Base-by-base conservation (phyloP, 2,888 invertebrate species). In the Eupithecia vulgata region DNA sequence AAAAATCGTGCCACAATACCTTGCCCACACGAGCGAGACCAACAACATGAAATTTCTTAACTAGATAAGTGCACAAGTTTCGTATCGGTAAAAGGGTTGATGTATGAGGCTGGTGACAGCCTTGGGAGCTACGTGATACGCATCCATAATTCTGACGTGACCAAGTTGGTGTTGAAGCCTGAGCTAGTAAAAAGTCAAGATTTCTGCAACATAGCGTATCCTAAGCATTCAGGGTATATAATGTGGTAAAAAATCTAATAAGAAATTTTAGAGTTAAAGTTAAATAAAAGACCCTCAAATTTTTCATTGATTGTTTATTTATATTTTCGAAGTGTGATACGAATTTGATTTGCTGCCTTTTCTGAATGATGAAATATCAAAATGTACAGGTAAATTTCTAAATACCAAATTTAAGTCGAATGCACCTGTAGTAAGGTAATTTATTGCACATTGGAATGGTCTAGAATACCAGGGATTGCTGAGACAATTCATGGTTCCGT, bases 21-120 rank as follows among this genome's bases (percentile, higher is more conserved):
- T 37, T 64, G 37, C 35, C 62, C 62, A n/a, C 7, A 64, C 35
- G 62, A 61, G 57, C 57, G 57, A 52, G 45, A 37, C 69, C 64
- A 42, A 57, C 73, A 62, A 70, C 68, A 73, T 70, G 62, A 66
- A 70, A 57, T 71, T 69, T 67, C 73, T 73, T 81, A 82, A 82
- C 83, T 79, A 84, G 82, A 81, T 82, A 78, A 81, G 77, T 82
- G 79, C 72, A 76, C 78, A 70, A 81, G 76, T 80, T 80, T 65
- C 65, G 75, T 82, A 82, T 81, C 82, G 81, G 79, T 80, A 83
- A 87, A 89, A 86, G 87, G 90, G 89, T 89, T 91, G 91, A 92
- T 91, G 86, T 90, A 91, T 91, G 90, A 89, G 88, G 80, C 82
- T 80, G 84, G 85, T 86, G 90, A 89, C 91, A 89, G 83, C 81